Base-by-base conservation (phyloP, 1,140 invertebrate genomes). In the Phortica variegata region DNA sequence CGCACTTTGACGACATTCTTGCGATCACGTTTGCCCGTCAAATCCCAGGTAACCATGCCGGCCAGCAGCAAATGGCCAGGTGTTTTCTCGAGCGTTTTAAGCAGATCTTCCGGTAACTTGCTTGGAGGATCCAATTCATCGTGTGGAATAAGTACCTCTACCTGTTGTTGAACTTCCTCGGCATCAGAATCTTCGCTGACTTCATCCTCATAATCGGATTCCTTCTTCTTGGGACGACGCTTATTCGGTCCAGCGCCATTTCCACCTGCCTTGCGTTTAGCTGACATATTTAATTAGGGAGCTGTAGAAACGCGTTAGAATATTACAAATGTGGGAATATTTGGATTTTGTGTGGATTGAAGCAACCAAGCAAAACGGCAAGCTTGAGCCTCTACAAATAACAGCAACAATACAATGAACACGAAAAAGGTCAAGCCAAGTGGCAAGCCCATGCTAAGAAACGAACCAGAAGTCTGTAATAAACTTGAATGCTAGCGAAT, bases 31-130 rank as follows among this genome's bases (percentile, higher is more conserved):
- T 80, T 78, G 10, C 83, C 83, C 12, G 80, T 81, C 26, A 82
- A 65, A 60, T 86, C 84, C 84, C 84, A 86, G 33, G 84, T 85
- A 1, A 85, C 81, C 54, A 82, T 77, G 8, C 84, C 84, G 20
- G 82, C 81, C 26, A 86, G 77, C 58, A 85, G 45, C 20, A 86
- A 61, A 48, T 80, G 76, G 8, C 84, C 84, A 10, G 83, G 79
- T 0, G 81, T 79, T 58, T 84, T 84, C 47, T 83, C 80, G 49
- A 84, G 77, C 0, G 82, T 80, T 39, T 81, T 78, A 18, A 85
- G 65, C 16, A 86, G 66, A 62, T 84, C 84, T 71, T 85, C 77
- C n/a, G 80, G 80, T 44, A 81, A 49, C 54, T 79, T 79, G 10
- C 70, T 76, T 17, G 73, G 72, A 21, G 77, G 77, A 52, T 80